Conservation (phyloP, 2,113 vertebrate genomes). For the Psammodynastes pulverulentus region DNA sequence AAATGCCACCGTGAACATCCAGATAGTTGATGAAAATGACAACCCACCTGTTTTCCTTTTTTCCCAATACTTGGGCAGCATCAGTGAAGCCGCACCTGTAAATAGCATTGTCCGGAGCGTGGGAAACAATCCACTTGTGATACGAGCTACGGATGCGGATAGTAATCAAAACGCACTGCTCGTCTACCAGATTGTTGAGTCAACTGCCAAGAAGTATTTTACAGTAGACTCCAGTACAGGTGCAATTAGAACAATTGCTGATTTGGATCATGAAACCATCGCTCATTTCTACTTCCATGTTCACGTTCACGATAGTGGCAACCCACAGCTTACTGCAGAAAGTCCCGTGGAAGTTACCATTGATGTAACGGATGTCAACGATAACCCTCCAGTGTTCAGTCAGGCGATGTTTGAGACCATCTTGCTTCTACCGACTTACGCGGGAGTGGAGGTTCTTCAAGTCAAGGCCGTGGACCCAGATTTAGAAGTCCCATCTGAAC, state of each 20-base stretch:
- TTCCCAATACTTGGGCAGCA: conserved; percentile 83
- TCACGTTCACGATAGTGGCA: conserved; percentile 90
- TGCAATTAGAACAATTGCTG: conserved; percentile 90
- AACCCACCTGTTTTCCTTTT: conserved; percentile 88
- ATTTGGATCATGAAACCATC: conserved; percentile 89
- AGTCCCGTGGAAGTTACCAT: conserved; percentile 88
- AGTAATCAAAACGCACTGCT: conserved; percentile 90
- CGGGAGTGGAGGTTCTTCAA: conserved; percentile 88
- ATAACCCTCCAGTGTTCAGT: conserved; percentile 89
- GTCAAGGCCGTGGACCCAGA: conserved; percentile 90
- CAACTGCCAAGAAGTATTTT: conserved; percentile 90
- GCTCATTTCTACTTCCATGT: conserved; percentile 89
- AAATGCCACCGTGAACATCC: conserved; percentile 83
- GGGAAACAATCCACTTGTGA: conserved; percentile 82
- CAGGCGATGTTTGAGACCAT: conserved; percentile 86
- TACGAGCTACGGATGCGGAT: conserved; percentile 88
- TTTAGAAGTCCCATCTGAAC: conserved; percentile 79
- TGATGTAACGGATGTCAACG: conserved; percentile 91
- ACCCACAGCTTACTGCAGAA: conserved; percentile 88
- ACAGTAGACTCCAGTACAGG: conserved; percentile 93
- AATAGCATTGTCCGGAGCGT: conserved; percentile 85
- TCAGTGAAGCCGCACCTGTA: conserved; percentile 88
- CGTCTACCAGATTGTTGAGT: conserved; percentile 93
- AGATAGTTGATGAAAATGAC: conserved; percentile 92
- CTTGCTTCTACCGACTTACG: conserved; percentile 88